Evolutionary conservation across 1,140 invertebrate genomes (phyloP), one percentile per base, ranked within the genome.

Genomic region (Tenebrio molitor): DNA sequence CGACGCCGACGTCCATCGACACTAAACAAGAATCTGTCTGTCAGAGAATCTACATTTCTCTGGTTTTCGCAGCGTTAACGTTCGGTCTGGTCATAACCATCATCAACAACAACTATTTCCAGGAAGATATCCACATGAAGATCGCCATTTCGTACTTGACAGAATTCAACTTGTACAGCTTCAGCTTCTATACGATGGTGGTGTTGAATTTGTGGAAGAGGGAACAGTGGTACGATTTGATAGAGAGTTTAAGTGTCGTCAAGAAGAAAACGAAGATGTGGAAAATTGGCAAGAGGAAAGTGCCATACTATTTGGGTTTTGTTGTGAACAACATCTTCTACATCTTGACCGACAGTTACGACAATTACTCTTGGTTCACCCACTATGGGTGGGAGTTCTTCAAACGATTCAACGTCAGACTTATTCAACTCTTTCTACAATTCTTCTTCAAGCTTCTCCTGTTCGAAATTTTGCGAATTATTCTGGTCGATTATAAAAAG

Each of bases 101-200:
- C 3, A 50, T 50, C 12, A 50, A 16, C 17, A 50, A 50, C 44
- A 50, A 50, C 19, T 50, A 8, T 21, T 50, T 7, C 10, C 44
- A 6, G 10, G n/a, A 19, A 1, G 44, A 50, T 8, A 21, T 50
- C n/a, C 19, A 50, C 6, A 50, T 21, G 44, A 50, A 50, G 23
- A 50, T 50, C 3, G 6, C 23, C 7, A 19, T 50, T 1, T 3
- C 44, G 0, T 50, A 50, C 19, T 23, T 50, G 5, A 50, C 44
- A 4, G 44, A 50, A 50, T 50, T 50, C n/a, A 50, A 50, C 10
- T 50, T 50, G n/a, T 21, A 7, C 10, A 21, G n/a, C 12, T 50
- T 50, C 17, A 50, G 44, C 23, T 17, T 50, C 1, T 50, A 50
- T 10, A 19, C 19, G 1, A 21, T 50, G 44, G 6, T 50, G 10